Evolutionary conservation across 2,888 invertebrate species (phyloP).

Genomic region (Drosophila melanocephala): DNA sequence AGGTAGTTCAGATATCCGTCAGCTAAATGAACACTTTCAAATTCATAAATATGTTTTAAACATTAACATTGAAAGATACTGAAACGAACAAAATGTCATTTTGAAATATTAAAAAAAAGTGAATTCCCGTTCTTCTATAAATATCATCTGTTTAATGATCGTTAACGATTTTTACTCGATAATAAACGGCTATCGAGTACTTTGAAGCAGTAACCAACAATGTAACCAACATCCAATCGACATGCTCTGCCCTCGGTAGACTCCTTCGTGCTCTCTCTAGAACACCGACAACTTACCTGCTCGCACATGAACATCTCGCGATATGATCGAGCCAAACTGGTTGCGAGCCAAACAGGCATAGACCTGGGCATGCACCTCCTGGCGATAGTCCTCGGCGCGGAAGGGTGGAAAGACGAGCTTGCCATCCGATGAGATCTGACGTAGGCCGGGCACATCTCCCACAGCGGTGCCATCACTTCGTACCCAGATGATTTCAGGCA

Average conservation of each 20-base stretch:
- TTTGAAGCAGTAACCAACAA: not conserved
- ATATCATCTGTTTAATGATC: too few species aligned
- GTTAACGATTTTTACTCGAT: not conserved
- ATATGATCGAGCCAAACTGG: conserved; percentile 95
- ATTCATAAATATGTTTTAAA: not conserved
- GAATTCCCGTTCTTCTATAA: not conserved
- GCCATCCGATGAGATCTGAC: conserved; percentile 95
- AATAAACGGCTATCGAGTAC: too few species aligned
- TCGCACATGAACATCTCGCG: conserved; percentile 96
- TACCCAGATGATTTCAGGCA: conserved; percentile 97
- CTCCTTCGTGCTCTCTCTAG: conserved; percentile 63
- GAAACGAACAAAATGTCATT: not conserved
- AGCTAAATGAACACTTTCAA: not conserved
- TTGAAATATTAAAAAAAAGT: not conserved
- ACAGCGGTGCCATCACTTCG: conserved; percentile 96
- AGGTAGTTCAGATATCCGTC: not conserved
- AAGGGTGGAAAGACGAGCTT: conserved; percentile 97
- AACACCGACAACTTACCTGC: conserved; percentile 90
- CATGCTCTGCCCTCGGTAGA: conserved; percentile 59
- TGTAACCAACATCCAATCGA: conserved; percentile 20
- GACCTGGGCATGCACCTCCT: conserved; percentile 97
- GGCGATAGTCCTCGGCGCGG: conserved; percentile 96
- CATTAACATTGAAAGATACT: not conserved
- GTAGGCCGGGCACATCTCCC: conserved; percentile 94
- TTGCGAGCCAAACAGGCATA: conserved; percentile 97